Conservation (phyloP, 2,113 vertebrate species). For the Heterochromis multidens region DNA sequence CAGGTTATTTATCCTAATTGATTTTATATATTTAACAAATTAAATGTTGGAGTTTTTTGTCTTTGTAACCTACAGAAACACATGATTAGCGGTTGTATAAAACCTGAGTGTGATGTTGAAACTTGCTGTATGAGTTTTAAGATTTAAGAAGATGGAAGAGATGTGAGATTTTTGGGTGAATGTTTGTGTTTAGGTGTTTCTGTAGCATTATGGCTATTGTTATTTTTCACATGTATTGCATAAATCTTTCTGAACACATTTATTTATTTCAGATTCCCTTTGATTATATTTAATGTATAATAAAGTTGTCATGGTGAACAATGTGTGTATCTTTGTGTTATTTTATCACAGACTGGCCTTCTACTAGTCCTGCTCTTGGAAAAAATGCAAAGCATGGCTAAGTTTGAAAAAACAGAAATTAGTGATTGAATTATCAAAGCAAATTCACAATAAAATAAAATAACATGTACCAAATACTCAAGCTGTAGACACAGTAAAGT, state of each 20-base stretch:
- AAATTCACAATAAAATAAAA: not conserved
- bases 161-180: not conserved
- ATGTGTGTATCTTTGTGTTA: not conserved
- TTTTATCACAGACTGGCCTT: not conserved
- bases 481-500: not conserved
- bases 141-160: too few relatives aligned
- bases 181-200: fast-evolving
- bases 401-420: not conserved
- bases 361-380: not conserved
- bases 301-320: not conserved
- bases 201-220: not conserved
- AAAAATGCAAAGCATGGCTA: not conserved
- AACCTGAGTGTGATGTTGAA: not conserved
- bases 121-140: not conserved
- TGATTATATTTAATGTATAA: not conserved
- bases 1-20: not conserved
- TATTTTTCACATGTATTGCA: not conserved
- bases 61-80: not conserved
- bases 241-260: not conserved
- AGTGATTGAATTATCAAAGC: not conserved
- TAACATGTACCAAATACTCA: not conserved
- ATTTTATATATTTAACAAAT: not conserved
- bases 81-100: not conserved
- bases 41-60: not conserved
- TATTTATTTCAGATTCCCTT: not conserved